Base-by-base conservation (phyloP, 2,888 invertebrate species). In the Drosophila multiciliata region DNA sequence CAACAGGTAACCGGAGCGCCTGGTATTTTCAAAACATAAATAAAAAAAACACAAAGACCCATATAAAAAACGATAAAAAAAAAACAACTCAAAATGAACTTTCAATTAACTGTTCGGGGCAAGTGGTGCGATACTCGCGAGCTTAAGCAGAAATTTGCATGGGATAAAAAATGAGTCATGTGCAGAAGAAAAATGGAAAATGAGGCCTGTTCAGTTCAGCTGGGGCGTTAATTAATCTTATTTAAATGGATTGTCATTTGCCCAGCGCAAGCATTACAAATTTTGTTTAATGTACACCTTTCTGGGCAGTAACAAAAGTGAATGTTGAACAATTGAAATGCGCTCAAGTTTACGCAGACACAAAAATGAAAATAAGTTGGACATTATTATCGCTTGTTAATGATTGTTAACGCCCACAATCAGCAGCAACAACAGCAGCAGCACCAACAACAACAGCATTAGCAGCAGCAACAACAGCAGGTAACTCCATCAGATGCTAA, bases 161-260 rank as follows among this genome's bases (percentile, higher is more conserved):
- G 60, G 32, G 49, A 17, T 29, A n/a, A 8, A 17, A 38, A 53
- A 23, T 79, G 81, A 79, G 67, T 79, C 81, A 79, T 59, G 20
- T 40, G 48, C 26, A 48, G 6, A 45, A 55, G 55, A 40, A 55
- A 62, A 61, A 55, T 59, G 65, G 78, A 78, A 78, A 74, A 74
- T 66, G 75, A 67, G 66, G 78, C 68, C 75, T 67, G 84, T 68
- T 78, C 69, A 61, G 59, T 66, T 53, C 70, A 75, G 69, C 79
- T 82, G 72, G 60, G 66, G 57, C 72, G 73, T 73, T 90, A 87
- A 87, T 87, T 90, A 87, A 90, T 87, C 87, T 89, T 90, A 82
- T 73, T 89, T 88, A 75, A 81, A 78, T 79, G 80, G 83, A 70
- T 90, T 89, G 87, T 88, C 87, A 87, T 89, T 87, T 80, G 40